Evolutionary conservation across 2,888 invertebrate genomes (phyloP).

Genomic region (Dinocampus coccinellae): DNA sequence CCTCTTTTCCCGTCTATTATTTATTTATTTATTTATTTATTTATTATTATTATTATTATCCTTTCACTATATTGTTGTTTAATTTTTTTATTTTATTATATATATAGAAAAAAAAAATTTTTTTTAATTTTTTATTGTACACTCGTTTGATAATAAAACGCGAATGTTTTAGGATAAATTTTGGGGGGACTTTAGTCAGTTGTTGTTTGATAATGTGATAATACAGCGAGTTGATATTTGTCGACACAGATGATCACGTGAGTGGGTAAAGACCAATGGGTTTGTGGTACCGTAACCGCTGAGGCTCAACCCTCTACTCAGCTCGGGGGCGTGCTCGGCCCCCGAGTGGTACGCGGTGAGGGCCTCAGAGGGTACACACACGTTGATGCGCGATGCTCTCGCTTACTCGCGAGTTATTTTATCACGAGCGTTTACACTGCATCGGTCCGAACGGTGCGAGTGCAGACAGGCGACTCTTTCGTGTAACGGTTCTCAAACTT

Average conservation of each 20-base stretch:
- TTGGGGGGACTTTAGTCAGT: conserved; percentile 18
- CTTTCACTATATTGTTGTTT: too few species aligned
- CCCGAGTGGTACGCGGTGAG: conserved; percentile 22
- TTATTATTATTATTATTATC: too few species aligned
- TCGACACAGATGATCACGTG: conserved; percentile 56
- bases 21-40: too few species aligned
- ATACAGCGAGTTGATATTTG: conserved; percentile 36
- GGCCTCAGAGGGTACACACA: conserved; percentile 30
- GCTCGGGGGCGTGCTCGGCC: conserved; percentile 62
- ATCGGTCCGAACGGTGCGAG: conserved; percentile 60
- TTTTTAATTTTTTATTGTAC: too few species aligned
- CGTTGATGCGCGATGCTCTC: not conserved
- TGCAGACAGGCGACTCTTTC: conserved; percentile 61
- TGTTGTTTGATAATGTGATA: not conserved
- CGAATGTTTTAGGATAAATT: too few species aligned
- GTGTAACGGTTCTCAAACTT: conserved; percentile 41
- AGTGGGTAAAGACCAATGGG: conserved; percentile 60
- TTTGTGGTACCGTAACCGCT: conserved; percentile 60
- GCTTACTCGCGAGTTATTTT: conserved; percentile 21
- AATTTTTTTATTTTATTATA: too few species aligned
- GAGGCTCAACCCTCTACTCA: conserved; percentile 68
- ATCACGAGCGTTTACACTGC: conserved; percentile 32
- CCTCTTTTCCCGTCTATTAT: too few species aligned
- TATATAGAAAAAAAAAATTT: too few species aligned
- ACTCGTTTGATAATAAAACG: too few species aligned